Conservation (phyloP, 2,888 invertebrate genomes). For the Pterostichus madidus region DNA sequence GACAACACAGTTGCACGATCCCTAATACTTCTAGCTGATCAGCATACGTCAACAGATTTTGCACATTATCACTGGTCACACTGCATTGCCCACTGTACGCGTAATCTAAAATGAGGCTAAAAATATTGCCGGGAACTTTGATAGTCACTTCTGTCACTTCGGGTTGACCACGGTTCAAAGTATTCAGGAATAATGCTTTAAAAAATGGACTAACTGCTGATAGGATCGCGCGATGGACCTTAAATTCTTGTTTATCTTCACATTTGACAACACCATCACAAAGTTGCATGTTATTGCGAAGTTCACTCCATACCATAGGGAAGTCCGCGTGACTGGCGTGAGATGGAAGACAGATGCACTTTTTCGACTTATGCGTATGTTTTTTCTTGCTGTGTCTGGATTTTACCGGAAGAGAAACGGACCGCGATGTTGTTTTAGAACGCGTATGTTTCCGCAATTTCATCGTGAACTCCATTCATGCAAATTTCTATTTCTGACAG, state of each 20-base stretch:
- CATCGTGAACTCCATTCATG: constrained; percentile 69
- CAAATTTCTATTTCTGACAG: constrained; percentile 52
- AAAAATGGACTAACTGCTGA: constrained; percentile 88
- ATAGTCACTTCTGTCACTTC: constrained; percentile 82
- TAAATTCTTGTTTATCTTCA: constrained; percentile 81
- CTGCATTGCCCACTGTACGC: constrained; percentile 86
- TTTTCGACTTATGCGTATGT: constrained; percentile 71
- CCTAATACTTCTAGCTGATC: constrained; percentile 87
- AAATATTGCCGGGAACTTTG: constrained; percentile 80
- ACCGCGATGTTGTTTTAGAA: constrained; percentile 27
- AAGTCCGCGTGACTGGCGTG: constrained; percentile 82
- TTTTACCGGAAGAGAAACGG: constrained; percentile 63
- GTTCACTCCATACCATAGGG: constrained; percentile 84
- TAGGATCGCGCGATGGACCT: constrained; percentile 85
- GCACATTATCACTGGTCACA: constrained; percentile 84
- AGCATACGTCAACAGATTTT: constrained; percentile 84
- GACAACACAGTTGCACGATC: constrained; percentile 85
- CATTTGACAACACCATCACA: constrained; percentile 86
- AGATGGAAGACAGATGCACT: constrained; percentile 82
- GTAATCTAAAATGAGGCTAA: constrained; percentile 85
- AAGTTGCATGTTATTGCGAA: constrained; percentile 82
- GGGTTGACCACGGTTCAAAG: constrained; percentile 81
- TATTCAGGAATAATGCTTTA: constrained; percentile 85
- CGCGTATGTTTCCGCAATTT: constrained; percentile 68
- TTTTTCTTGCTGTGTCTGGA: constrained; percentile 69